Evolutionary conservation across 2,113 vertebrate species (phyloP), one percentile per base, ranked within the genome.

Genomic region (Kryptolebias marmoratus): DNA sequence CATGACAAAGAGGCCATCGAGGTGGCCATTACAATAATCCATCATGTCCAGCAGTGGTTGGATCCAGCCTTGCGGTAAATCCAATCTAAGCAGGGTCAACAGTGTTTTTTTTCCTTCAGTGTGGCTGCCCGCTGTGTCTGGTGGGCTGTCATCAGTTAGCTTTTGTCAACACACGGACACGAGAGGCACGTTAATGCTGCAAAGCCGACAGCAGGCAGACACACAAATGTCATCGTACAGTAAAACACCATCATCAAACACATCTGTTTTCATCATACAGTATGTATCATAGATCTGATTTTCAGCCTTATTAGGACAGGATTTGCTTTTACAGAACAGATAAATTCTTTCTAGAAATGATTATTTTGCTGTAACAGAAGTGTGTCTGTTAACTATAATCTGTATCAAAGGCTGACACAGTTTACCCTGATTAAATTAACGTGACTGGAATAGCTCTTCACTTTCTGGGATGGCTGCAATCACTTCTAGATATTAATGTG

Each of bases 81-180:
- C 94, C 95, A 97, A 96, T 97, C 96, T 96, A 89, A 94, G 90
- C 94, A 95, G 95, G 96, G 96, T 97, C 96, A 98, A 96, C 95
- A 94, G 90, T 94, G 93, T 93, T 94, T 94, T 93, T 91, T 93
- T 94, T 14, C 71, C 75, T 65, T 57, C 79, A 87, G 66, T 49
- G 75, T 70, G 77, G 90, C 92, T 92, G 93, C 94, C 93, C 88
- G 93, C 90, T 93, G 85, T 55, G 93, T 92, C 93, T 87, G 92
- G 90, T 90, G 85, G 91, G 92, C 94, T 93, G 90, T 94, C 95
- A 97, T 96, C 95, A 95, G 94, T 96, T 96, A 95, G 94, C 93
- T 95, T 96, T 95, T 95, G 96, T 96, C 96, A 97, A 96, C 96
- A 96, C 91, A 94, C 95, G 93, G 94, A 94, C 94, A 94, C 92